Percentiles rank a stretch among this genome's conserved stretches.
phyloP scores from a whole-genome alignment of 1,140 invertebrate genomes.

The Drosophila ogumai region DNA sequence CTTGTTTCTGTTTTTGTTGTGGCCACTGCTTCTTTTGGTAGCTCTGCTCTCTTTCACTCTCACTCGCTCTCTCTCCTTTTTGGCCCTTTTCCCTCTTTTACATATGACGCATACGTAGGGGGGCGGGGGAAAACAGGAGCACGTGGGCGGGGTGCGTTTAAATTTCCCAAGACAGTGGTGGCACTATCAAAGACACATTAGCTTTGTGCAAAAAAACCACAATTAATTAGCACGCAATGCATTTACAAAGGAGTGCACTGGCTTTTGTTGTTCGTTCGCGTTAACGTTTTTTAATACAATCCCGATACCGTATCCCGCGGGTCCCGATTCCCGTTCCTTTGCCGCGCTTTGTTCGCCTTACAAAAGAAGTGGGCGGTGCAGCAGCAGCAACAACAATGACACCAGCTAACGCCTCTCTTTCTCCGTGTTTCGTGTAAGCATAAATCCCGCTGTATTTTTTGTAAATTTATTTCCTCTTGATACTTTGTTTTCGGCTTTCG shows the following conservation, averaged over 20 bases:
- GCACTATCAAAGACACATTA: slow-evolving; percentile 70
- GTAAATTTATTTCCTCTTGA: slow-evolving; percentile 19
- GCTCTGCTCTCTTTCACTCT: slow-evolving; percentile 9
- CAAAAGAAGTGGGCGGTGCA: slow-evolving; percentile 54
- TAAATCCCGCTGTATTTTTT: slow-evolving; percentile 31
- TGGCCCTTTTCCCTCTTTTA: slow-evolving; percentile 42
- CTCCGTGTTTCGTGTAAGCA: slow-evolving; percentile 31
- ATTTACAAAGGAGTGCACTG: slow-evolving; percentile 27
- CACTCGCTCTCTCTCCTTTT: slow-evolving; percentile 15
- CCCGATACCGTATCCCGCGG: slow-evolving; percentile 29
- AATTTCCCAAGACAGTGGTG: slow-evolving; percentile 51
- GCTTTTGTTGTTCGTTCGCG: slow-evolving; percentile 21
- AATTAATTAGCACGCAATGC: slow-evolving; percentile 44
- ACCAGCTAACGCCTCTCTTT: slow-evolving; percentile 41
- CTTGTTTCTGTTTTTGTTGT: slow-evolving; percentile 56
- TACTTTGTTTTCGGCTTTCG: slow-evolving; percentile 22
- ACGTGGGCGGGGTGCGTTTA: slow-evolving; percentile 27
- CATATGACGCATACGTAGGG: slow-evolving; percentile 70
- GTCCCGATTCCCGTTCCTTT: slow-evolving; percentile 29
- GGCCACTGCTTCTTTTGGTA: slow-evolving; percentile 51
- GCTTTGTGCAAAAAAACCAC: slow-evolving; percentile 35
- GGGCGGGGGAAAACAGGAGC: slow-evolving; percentile 21
- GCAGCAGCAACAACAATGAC: slow-evolving; percentile 26
- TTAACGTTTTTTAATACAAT: slow-evolving; percentile 27
- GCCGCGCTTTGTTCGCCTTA: slow-evolving; percentile 50